Conservation (phyloP, 2,888 invertebrate species). For the Hydraecia micacea region DNA sequence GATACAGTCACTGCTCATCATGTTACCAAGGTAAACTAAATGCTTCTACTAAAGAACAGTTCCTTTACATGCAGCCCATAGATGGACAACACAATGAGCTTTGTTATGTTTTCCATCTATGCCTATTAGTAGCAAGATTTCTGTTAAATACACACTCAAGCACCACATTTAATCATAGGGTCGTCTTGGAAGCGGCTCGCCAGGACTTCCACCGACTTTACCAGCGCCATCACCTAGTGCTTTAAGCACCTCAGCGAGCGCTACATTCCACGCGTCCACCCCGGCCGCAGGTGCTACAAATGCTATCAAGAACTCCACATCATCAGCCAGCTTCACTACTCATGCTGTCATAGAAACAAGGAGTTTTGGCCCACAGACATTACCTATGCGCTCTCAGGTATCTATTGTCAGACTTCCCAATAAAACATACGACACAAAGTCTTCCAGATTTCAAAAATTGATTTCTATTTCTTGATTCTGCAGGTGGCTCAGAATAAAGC, state of each 20-base stretch:
- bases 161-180: constrained; percentile 71
- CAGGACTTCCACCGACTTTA: constrained; percentile 93
- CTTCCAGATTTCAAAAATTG: not conserved
- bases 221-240: constrained; percentile 93
- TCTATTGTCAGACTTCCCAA: not conserved
- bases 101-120: not conserved
- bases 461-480: constrained; percentile 24
- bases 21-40: constrained; percentile 80
- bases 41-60: not conserved
- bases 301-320: constrained; percentile 90
- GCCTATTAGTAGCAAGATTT: not conserved
- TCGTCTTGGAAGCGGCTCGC: constrained; percentile 87
- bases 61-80: not conserved
- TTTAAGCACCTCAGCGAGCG: constrained; percentile 91
- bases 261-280: constrained; percentile 88
- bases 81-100: too few species aligned
- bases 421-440: not conserved
- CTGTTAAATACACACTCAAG: not conserved
- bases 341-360: constrained; percentile 87
- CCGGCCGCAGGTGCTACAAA: constrained; percentile 79
- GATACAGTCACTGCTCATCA: constrained; percentile 91
- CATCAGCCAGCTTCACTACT: constrained; percentile 90
- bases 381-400: constrained; percentile 88
- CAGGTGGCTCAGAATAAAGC: constrained; percentile 86
- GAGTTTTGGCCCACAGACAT: constrained; percentile 87